Percentiles rank a stretch among this genome's conserved stretches.
phyloP scores from a whole-genome alignment of 2,888 invertebrate genomes.

The Bombylius major region DNA sequence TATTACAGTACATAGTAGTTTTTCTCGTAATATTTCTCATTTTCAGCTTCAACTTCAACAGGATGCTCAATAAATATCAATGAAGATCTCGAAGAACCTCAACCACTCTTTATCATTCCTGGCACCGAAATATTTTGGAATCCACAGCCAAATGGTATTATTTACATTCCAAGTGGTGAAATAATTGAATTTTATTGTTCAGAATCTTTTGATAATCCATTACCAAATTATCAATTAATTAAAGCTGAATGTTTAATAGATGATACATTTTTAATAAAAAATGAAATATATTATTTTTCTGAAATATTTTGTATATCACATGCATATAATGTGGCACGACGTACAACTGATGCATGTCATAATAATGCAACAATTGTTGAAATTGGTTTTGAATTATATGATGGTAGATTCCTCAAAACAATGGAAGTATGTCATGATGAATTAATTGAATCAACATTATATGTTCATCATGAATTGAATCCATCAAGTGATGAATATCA shows the following conservation, averaged over 20 bases:
- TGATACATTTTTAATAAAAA: slow-evolving; percentile 17
- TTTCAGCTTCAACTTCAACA: not conserved
- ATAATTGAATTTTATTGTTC: slow-evolving; percentile 27
- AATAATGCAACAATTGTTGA: slow-evolving; percentile 25
- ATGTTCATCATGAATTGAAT: slow-evolving; percentile 32
- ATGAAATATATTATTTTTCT: slow-evolving; percentile 19
- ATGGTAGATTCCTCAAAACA: slow-evolving; percentile 25
- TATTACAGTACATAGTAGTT: too few species aligned
- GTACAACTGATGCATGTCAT: slow-evolving; percentile 23
- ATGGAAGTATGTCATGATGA: slow-evolving; percentile 37
- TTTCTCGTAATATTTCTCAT: too few species aligned
- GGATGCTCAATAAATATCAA: not conserved
- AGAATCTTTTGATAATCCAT: slow-evolving; percentile 13
- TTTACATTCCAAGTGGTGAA: slow-evolving; percentile 23
- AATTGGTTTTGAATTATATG: slow-evolving; percentile 31
- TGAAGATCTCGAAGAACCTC: slow-evolving; percentile 33
- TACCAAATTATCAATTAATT: slow-evolving; percentile 16
- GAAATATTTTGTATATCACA: slow-evolving; percentile 26
- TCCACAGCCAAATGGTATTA: slow-evolving; percentile 22
- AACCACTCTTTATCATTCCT: slow-evolving; percentile 44
- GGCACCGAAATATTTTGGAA: slow-evolving; percentile 26
- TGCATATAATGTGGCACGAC: slow-evolving; percentile 24
- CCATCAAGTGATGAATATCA: slow-evolving; percentile 36
- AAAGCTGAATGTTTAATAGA: slow-evolving; percentile 24
- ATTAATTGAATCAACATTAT: slow-evolving; percentile 28